Base-by-base conservation (phyloP, 2,888 invertebrate genomes). In the Clivina fossor region DNA sequence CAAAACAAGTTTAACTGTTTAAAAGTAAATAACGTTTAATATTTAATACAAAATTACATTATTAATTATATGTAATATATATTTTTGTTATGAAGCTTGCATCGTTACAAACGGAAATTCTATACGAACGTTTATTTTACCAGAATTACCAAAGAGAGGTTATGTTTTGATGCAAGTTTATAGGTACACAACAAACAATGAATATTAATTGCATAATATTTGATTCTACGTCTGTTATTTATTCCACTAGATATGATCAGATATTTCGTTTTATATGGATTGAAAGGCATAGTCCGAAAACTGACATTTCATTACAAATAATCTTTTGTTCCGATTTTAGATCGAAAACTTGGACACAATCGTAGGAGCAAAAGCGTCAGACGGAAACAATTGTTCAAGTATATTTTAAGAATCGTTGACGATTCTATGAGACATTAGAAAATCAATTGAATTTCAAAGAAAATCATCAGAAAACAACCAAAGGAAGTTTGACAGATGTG, bases 301-400 rank as follows among this genome's bases (percentile, higher is more conserved):
- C 50, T 58, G 19, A n/a, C n/a, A n/a, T 44, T 15, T 46, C 3
- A 24, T 28, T 20, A 40, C 4, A 15, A 24, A 7, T 44, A 8
- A 15, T 18, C 28, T 35, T 57, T 57, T 33, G n/a, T n/a, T n/a
- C n/a, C n/a, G 32, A 26, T 18, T 67, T 13, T 72, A 85, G 89
- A 65, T 86, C 88, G 0, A 82, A 82, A 68, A 80, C 84, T 8
- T 90, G 90, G 63, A 89, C 90, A 0, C 86, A 89, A 74, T 90
- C n/a, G 90, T 66, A 79, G 90, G 9, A 76, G 80, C 63, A 85
- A 79, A 72, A 81, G 82, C 24, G 82, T 81, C 0, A 76, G 79
- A 5, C n/a, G n/a, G 78, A 76, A 46, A 80, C 78, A 57, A 82
- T 88, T 62, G 81, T 81, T 63, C 79, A 83, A 2, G 68, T 89